phyloP scores from a whole-genome alignment of 2,797 vertebrate species.

The Acridotheres tristis region DNA sequence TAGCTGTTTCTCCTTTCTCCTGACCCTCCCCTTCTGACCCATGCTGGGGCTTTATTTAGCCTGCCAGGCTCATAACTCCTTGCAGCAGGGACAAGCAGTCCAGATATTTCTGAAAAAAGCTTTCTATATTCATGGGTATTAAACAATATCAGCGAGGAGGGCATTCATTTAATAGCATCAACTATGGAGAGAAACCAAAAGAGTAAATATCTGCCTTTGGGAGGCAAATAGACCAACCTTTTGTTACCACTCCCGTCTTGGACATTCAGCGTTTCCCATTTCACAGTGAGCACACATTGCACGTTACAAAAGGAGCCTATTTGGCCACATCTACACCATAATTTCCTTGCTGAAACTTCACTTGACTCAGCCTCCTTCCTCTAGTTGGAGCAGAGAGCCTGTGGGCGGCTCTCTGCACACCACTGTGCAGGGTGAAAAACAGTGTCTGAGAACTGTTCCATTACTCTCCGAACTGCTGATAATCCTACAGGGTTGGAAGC shows the following conservation, averaged over 20 bases:
- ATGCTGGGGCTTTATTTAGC: not conserved
- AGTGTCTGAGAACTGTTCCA: not conserved
- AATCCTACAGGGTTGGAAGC: not conserved
- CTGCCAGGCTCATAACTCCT: not conserved
- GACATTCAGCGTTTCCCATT: not conserved
- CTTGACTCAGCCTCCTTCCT: not conserved
- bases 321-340: not conserved
- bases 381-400: not conserved
- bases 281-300: not conserved
- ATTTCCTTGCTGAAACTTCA: conserved; percentile 3
- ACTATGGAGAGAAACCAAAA: not conserved
- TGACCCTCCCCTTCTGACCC: not conserved
- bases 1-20: not conserved
- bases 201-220: not conserved
- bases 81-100: not conserved
- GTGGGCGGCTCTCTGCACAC: not conserved
- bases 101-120: not conserved
- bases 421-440: not conserved
- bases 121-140: not conserved
- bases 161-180: not conserved
- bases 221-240: not conserved
- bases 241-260: not conserved
- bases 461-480: not conserved
- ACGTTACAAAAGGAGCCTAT: not conserved
- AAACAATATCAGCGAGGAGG: not conserved